Evolutionary conservation across 2,888 invertebrate species (phyloP).

Genomic region (Ophioninae sp.): DNA sequence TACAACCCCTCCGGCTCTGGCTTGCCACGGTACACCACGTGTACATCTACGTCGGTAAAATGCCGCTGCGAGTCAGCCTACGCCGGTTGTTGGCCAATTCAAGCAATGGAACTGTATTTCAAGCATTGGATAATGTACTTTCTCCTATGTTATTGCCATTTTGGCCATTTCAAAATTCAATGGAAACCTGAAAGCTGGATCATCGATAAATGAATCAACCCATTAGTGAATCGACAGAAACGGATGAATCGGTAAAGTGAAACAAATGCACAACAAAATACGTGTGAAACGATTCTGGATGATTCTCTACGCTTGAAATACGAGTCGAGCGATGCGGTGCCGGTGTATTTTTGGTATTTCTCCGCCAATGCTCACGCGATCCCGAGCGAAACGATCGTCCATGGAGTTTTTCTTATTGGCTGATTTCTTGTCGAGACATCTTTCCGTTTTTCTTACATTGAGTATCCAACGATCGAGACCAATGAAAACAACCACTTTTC

Average conservation of each 20-base stretch:
- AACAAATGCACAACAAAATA: neutral
- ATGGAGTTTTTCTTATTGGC: slow-evolving; percentile 15
- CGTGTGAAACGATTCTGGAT: slow-evolving; percentile 5
- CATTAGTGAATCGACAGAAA: neutral
- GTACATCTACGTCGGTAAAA: slow-evolving; percentile 49
- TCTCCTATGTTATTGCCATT: neutral
- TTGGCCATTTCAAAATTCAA: neutral
- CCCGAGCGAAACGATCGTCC: slow-evolving; percentile 58
- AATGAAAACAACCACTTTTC: slow-evolving; percentile 20
- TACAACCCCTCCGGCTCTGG: slow-evolving; percentile 52
- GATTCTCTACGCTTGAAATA: slow-evolving; percentile 20
- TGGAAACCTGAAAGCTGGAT: neutral
- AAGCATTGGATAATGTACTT: neutral
- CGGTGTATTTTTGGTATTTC: slow-evolving; percentile 12
- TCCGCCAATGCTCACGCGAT: slow-evolving; percentile 56
- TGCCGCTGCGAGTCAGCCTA: slow-evolving; percentile 23
- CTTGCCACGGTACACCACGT: slow-evolving; percentile 51
- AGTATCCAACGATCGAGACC: slow-evolving; percentile 8
- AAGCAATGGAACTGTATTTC: neutral
- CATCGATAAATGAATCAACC: neutral
- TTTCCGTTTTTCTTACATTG: neutral
- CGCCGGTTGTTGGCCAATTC: slow-evolving; percentile 3
- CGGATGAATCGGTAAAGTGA: neutral
- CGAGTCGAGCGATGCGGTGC: neutral
- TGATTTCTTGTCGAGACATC: slow-evolving; percentile 4